phyloP scores from a whole-genome alignment of 2,113 vertebrate genomes.

The Onychorhynchus coronatus region DNA sequence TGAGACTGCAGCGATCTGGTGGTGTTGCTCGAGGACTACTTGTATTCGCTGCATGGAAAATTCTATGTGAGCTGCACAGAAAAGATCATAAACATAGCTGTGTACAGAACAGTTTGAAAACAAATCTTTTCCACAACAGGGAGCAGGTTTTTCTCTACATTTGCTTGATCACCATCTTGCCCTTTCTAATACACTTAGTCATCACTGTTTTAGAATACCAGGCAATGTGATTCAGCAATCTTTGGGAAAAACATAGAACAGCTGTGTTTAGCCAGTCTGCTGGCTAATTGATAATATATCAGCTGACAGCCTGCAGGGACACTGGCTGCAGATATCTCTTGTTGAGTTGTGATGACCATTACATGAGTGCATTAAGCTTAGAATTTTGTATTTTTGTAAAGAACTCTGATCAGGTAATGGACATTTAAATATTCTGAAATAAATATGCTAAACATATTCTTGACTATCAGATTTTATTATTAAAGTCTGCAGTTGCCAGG shows the following conservation, averaged over 20 bases:
- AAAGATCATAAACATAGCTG: not conserved
- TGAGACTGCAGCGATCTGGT: not conserved
- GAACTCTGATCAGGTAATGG: not conserved
- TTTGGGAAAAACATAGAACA: not conserved
- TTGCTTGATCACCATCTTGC: not conserved
- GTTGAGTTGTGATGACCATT: not conserved
- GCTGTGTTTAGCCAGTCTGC: not conserved
- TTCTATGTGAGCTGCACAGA: not conserved
- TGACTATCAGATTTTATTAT: not conserved
- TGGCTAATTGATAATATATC: slow-evolving; percentile 33
- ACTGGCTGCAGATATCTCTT: slow-evolving; percentile 8
- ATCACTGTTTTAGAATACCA: not conserved
- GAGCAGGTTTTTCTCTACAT: not conserved
- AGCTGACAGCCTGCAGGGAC: not conserved
- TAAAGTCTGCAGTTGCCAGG: not conserved
- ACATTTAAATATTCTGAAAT: not conserved
- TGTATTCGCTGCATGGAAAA: not conserved
- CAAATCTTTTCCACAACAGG: not conserved
- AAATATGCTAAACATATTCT: not conserved
- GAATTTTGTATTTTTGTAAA: not conserved
- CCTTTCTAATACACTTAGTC: not conserved
- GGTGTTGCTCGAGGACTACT: not conserved
- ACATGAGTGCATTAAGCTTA: not conserved
- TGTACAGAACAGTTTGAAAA: not conserved
- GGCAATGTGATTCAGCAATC: slow-evolving; percentile 32